Evolutionary conservation across 2,888 invertebrate species (phyloP), one percentile per base, ranked within the genome.

Genomic region (Plemyria rubiginata): DNA sequence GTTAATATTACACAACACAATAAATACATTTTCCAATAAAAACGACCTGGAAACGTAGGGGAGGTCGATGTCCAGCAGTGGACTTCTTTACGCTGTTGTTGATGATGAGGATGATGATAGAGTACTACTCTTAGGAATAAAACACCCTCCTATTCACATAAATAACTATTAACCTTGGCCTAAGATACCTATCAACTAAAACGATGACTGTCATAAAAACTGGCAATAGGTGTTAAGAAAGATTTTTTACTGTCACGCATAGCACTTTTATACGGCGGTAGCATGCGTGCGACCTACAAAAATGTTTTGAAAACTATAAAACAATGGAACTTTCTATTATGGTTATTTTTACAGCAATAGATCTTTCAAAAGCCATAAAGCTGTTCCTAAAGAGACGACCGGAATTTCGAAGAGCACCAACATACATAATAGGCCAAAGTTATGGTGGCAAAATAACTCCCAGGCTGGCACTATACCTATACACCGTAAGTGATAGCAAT

Each of bases 381-480:
- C 88, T 88, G 32, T 97, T 98, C 85, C 94, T 96, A 70, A 85
- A 93, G 56, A 86, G 91, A 57, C 93, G 96, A 76, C 95, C 96
- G 16, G 93, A 95, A 69, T 97, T 97, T 80, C 93, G 94, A 72
- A 92, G 88, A 51, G 94, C 96, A 0, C 96, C 97, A 0, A 92
- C 97, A 40, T 98, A 97, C 81, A 95, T 98, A 60, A 95, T 97
- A 77, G 96, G 96, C 38, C 98, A 98, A 87, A 98, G 98, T 57
- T 98, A 98, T 82, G 98, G 98, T 38, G 98, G 98, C 7, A 98
- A 98, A 93, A 96, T 98, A 95, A 95, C 96, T 12, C 89, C 92
- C 11, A 78, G 91, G 74, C 71, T 92, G 70, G 89, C 80, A 51
- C 80, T 78, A 60, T 86, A 88, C 71, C 82, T 92, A 65, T 79